Base-by-base conservation (phyloP, 2,888 invertebrate genomes). In the Cacoxenus indagator region DNA sequence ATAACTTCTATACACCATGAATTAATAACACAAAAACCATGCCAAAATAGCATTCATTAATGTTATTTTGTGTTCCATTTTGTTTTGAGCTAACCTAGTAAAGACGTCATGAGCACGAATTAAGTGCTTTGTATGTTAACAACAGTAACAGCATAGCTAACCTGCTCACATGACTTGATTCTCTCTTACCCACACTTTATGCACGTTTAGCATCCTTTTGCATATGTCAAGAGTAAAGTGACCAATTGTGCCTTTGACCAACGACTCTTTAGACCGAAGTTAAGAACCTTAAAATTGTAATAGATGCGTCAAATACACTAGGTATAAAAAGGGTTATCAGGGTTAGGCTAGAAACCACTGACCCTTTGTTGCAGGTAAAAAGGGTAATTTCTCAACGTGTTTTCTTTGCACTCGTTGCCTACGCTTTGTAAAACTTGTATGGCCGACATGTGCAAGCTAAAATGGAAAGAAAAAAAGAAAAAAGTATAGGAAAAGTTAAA, bases 361-460 rank as follows among this genome's bases (percentile, higher is more conserved):
- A 83, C 75, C 74, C 72, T 70, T 71, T 69, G 83, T 83, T 78
- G 73, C 76, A 71, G 70, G 76, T 69, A 76, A 83, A 80, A 83
- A 74, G 82, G 80, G 78, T 83, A 83, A 83, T 83, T 78, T 78
- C 65, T 73, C 71, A 75, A 70, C 51, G 2, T 48, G 66, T 70
- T 45, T 67, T 22, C 59, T 54, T n/a, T 11, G 46, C 48, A 48
- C 8, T 51, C 22, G 46, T 54, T 62, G 37, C 29, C 29, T 48
- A 27, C n/a, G 24, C 24, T 37, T 51, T 37, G 22, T 24, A 31
- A 57, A n/a, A 29, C 8, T n/a, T 29, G n/a, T 29, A 57, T 37
- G 37, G 1, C 14, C 9, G 8, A 11, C 14, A 11, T 37, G 37
- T 4, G 9, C 14, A 37, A 37, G n/a, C n/a, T 37, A 37, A 37